A percentile compares a stretch with the other conserved stretches of the same genome.
These are phyloP conservation scores for Sandelia bainsii DNA, from an alignment of 2,797 vertebrate species.

Conservation along the genomic window DNA sequence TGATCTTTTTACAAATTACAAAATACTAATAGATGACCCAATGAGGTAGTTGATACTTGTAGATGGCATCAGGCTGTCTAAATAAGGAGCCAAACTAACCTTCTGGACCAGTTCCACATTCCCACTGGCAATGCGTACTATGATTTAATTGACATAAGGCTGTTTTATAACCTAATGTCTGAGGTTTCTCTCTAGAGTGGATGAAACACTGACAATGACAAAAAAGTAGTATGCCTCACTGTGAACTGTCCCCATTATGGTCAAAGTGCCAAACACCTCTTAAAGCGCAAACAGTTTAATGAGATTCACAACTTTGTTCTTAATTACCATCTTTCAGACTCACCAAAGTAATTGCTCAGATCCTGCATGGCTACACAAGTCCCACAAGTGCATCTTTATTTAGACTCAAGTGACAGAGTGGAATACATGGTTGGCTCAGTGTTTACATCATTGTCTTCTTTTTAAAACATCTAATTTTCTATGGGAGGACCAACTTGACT, in stretches of 20 bases:
- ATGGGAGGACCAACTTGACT: too few species aligned
- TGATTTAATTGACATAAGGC: background rate
- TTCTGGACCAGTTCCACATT: background rate
- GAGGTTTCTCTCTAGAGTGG: background rate
- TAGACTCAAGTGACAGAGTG: background rate
- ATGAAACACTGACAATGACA: background rate
- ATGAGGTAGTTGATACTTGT: too few species aligned
- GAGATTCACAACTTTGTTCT: background rate
- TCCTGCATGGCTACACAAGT: background rate
- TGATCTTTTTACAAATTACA: too few species aligned
- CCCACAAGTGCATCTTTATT: background rate
- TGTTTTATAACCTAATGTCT: background rate
- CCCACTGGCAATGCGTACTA: background rate
- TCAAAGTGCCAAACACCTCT: background rate
- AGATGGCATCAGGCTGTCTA: background rate
- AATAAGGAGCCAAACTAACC: background rate
- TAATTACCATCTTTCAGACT: background rate
- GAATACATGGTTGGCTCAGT: background rate
- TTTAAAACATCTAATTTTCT: constrained; percentile 2
- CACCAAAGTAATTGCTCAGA: background rate
- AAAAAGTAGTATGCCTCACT: background rate
- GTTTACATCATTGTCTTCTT: background rate
- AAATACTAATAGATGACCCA: too few species aligned
- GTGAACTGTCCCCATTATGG: too few species aligned
- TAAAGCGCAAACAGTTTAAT: background rate